Evolutionary conservation across 2,113 vertebrate species (phyloP), one percentile per base, ranked within the genome.

Genomic region (Rafetus swinhoei): DNA sequence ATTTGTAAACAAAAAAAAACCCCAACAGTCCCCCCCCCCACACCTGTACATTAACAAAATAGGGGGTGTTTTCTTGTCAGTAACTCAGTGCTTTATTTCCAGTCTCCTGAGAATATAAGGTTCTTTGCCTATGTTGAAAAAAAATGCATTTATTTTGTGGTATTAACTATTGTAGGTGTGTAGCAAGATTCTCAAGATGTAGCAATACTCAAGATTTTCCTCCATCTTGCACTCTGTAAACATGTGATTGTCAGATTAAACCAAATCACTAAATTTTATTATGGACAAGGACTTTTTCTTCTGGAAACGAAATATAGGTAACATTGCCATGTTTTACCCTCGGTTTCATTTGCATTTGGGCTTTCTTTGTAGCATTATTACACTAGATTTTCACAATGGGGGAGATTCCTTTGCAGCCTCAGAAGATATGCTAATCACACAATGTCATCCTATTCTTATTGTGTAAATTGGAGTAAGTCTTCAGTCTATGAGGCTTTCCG

Each of bases 91-190:
- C 45, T 45, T 45, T 45, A 45, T 45, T 45, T 45, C 45, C 88
- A 94, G 90, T 54, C 74, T 45, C 59, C 83, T 74, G 74, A 56
- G 92, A 90, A 81, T 87, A 86, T 87, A 50, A 6, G 56, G 59
- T 18, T 50, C 85, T 95, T 95, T 91, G 84, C 93, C 91, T 95
- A 13, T 86, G 72, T 82, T 74, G 74, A 81, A 95, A 57, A 57
- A 94, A 93, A 95, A 87, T 60, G 90, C 54, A 88, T 95, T 88
- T 88, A 79, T 94, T 95, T 92, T 83, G 35, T 83, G 88, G 62
- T 52, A 86, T 90, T 93, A 93, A 94, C 79, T 69, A 85, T 82
- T 0, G 1, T 88, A 86, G 93, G 50, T 81, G 69, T 76, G 93
- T 94, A 69, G 24, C 88, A 79, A 53, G 91, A 91, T 35, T 90